Evolutionary conservation across 1,140 invertebrate species (phyloP).

Genomic region (Bombyx mandarina): DNA sequence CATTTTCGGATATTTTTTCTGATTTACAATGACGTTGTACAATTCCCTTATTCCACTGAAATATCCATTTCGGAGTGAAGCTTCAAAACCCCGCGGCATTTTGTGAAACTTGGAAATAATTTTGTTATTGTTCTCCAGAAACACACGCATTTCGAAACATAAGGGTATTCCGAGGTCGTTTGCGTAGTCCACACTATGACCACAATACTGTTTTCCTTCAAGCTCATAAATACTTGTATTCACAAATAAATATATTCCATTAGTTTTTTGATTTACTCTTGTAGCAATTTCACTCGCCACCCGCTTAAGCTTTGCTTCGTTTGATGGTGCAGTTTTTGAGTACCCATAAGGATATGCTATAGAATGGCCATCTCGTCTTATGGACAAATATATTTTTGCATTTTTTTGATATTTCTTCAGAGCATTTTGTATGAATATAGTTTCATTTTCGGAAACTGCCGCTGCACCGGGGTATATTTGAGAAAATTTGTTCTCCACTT

Average conservation of each 20-base stretch:
- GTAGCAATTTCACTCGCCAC: conserved; percentile 28
- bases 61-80: conserved; percentile 37
- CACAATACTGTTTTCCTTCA: conserved; percentile 38
- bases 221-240: conserved; percentile 39
- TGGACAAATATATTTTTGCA: conserved; percentile 42
- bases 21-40: conserved; percentile 31
- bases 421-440: conserved; percentile 33
- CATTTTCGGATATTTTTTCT: conserved; percentile 24
- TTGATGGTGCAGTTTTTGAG: conserved; percentile 10
- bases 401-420: conserved; percentile 36
- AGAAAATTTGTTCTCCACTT: conserved; percentile 26
- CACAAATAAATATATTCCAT: conserved; percentile 33
- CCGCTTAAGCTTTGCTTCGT: conserved; percentile 15
- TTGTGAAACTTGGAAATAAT: conserved; percentile 46
- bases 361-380: conserved; percentile 43
- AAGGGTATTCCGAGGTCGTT: conserved; percentile 27
- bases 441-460: conserved; percentile 42
- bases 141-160: conserved; percentile 50
- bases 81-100: conserved; percentile 36
- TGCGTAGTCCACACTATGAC: conserved; percentile 54
- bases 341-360: conserved; percentile 41
- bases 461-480: conserved; percentile 28
- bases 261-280: conserved; percentile 46
- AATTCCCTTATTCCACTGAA: conserved; percentile 49
- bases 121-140: conserved; percentile 28